phyloP scores from a whole-genome alignment of 2,113 vertebrate genomes.

The Rhagologus leucostigma region DNA sequence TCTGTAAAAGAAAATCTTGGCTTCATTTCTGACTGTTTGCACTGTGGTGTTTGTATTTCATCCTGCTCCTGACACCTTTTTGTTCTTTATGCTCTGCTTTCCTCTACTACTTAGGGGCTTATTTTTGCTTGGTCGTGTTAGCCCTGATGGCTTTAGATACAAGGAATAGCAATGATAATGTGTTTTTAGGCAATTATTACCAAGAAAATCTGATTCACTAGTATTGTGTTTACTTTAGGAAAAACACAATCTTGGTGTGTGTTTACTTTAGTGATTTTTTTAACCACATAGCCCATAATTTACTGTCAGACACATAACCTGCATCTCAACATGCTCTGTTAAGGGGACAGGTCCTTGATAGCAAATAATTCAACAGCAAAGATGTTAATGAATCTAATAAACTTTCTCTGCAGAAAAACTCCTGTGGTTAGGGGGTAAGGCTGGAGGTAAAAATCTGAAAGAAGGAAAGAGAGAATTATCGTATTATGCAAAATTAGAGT shows the following conservation, averaged over 20 bases:
- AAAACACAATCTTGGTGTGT: not conserved
- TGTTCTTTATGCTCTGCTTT: not conserved
- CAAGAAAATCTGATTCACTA: not conserved
- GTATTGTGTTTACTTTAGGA: not conserved
- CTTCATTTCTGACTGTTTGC: slow-evolving; percentile 28
- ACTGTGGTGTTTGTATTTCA: slow-evolving; percentile 53
- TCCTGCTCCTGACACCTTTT: not conserved
- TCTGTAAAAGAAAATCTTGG: not conserved
- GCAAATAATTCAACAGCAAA: not conserved
- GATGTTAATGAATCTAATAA: not conserved
- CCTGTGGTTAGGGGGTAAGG: not conserved
- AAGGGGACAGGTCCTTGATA: not conserved
- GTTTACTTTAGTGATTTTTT: not conserved
- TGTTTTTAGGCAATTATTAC: not conserved
- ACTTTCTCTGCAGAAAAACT: not conserved
- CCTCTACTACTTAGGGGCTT: not conserved
- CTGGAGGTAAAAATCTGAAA: not conserved
- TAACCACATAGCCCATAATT: not conserved
- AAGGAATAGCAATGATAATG: not conserved
- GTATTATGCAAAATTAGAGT: not conserved
- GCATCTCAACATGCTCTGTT: not conserved
- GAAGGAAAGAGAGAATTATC: not conserved
- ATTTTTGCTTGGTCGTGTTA: not conserved
- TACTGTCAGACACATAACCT: not conserved
- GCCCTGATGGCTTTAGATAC: not conserved